Percentiles rank a stretch among this genome's conserved stretches.
These are phyloP conservation scores for Chironomus riparius DNA, from an alignment of 2,888 invertebrate genomes.

Conservation along the genomic window DNA sequence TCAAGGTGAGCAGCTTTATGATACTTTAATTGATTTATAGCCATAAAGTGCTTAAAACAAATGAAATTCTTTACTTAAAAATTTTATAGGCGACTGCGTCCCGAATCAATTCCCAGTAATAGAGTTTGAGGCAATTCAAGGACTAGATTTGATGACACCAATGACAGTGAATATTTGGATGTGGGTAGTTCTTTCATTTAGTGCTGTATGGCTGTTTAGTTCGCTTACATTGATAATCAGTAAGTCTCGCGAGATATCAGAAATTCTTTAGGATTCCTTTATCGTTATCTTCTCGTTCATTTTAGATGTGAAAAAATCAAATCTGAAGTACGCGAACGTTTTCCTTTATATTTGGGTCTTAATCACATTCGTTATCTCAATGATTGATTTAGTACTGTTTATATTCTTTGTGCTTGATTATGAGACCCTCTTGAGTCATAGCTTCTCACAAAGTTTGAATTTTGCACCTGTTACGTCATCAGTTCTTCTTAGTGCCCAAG, in stretches of 20 bases:
- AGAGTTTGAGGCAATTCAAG: constrained; percentile 30
- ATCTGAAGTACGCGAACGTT: constrained; percentile 31
- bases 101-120: constrained; percentile 31
- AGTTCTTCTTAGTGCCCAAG: constrained; percentile 34
- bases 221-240: constrained; percentile 36
- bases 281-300: constrained; percentile 13
- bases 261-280: neutral
- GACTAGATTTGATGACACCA: constrained; percentile 34
- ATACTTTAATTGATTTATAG: neutral
- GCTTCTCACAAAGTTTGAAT: neutral
- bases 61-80: neutral
- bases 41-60: too few relatives aligned
- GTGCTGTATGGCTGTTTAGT: constrained; percentile 37
- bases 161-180: constrained; percentile 36
- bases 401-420: constrained; percentile 41
- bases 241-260: constrained; percentile 32
- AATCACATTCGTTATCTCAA: constrained; percentile 34
- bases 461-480: neutral
- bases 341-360: constrained; percentile 37
- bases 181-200: constrained; percentile 38
- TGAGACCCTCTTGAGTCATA: constrained; percentile 32
- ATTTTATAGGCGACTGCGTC: constrained; percentile 30
- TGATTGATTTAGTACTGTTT: constrained; percentile 38
- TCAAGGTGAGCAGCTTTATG: constrained; percentile 30
- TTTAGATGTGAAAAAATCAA: constrained; percentile 35